Conservation (phyloP, 2,888 invertebrate species). For the Eumerus sabulonum region DNA sequence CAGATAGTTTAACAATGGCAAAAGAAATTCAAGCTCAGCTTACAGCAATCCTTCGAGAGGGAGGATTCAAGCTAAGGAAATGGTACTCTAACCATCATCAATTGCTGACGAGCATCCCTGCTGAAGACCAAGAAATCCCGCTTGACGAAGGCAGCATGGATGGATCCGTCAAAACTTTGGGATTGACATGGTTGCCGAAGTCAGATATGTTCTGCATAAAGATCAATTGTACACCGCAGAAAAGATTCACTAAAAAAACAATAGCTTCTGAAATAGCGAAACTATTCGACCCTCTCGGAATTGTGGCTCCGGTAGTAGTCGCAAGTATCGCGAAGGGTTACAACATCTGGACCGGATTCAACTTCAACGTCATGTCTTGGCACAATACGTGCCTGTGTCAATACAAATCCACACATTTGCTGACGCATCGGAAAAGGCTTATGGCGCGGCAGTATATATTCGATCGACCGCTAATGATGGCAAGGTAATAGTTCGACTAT, state of each 20-base stretch:
- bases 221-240: slow-evolving; percentile 9
- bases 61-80: slow-evolving; percentile 35
- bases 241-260: slow-evolving; percentile 16
- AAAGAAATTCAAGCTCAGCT: slow-evolving; percentile 33
- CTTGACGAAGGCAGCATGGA: slow-evolving; percentile 10
- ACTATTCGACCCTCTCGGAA: slow-evolving; percentile 32
- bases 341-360: slow-evolving; percentile 3
- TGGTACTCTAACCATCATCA: slow-evolving; percentile 35
- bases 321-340: slow-evolving; percentile 12
- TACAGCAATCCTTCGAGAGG: background rate
- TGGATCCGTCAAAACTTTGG: slow-evolving; percentile 21
- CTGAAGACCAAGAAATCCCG: slow-evolving; percentile 27
- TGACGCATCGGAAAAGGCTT: slow-evolving; percentile 42
- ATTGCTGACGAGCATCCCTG: slow-evolving; percentile 12
- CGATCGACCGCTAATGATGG: slow-evolving; percentile 21
- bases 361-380: slow-evolving; percentile 1
- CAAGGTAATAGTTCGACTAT: slow-evolving; percentile 12
- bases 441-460: slow-evolving; percentile 32
- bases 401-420: slow-evolving; percentile 45
- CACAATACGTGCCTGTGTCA: background rate
- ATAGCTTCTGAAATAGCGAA: slow-evolving; percentile 24
- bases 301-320: slow-evolving; percentile 10
- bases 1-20: slow-evolving; percentile 35
- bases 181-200: slow-evolving; percentile 42
- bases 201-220: slow-evolving; percentile 41